Evolutionary conservation across 1,140 invertebrate species (phyloP).

Genomic region (Temnothorax curvispinosus): DNA sequence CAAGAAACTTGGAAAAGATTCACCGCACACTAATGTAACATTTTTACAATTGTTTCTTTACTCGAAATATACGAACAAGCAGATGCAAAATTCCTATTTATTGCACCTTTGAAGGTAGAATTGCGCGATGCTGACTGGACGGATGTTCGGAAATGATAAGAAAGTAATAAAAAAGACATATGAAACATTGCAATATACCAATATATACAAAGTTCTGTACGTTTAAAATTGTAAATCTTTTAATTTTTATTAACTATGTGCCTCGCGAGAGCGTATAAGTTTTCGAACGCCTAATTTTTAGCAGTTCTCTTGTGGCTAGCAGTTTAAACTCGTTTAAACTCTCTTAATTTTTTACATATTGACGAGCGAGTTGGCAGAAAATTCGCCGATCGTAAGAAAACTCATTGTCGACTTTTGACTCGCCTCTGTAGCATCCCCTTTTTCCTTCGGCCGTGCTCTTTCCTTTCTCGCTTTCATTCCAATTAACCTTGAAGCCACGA

Average conservation of each 20-base stretch:
- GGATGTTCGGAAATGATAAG: too few species aligned
- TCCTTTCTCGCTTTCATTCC: conserved; percentile 74
- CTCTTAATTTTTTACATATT: neutral
- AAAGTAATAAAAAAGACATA: too few species aligned
- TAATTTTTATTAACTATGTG: neutral
- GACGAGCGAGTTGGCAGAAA: neutral
- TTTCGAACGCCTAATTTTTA: neutral
- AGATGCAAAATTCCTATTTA: neutral
- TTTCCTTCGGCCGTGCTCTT: conserved; percentile 44
- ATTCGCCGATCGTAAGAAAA: conserved; percentile 28
- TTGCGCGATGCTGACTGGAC: too few species aligned
- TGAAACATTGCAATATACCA: too few species aligned
- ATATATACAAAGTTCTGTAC: too few species aligned
- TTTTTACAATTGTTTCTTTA: neutral
- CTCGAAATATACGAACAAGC: neutral
- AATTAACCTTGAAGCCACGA: conserved; percentile 79
- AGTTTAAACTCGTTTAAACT: neutral
- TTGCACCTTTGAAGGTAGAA: neutral
- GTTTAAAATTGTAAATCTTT: too few species aligned
- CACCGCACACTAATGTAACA: neutral
- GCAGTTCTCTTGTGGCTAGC: too few species aligned
- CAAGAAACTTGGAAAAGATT: neutral
- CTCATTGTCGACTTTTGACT: conserved; percentile 31
- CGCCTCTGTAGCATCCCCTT: conserved; percentile 22
- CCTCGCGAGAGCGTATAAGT: neutral